Conservation (phyloP, 2,797 vertebrate species). For the Momotus momota region DNA sequence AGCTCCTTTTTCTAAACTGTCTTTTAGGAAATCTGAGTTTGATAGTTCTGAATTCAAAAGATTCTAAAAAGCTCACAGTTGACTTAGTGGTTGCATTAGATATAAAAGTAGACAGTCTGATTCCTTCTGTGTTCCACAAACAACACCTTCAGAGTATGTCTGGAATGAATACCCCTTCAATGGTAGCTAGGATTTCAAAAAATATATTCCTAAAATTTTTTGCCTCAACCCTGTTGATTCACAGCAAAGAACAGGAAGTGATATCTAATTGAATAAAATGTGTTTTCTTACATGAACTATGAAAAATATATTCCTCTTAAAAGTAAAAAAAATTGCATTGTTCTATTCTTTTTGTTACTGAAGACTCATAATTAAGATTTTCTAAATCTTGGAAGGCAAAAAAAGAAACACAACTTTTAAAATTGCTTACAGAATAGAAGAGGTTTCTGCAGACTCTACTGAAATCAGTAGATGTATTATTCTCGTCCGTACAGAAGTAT, state of each 20-base stretch:
- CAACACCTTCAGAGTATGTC: slow-evolving; percentile 35
- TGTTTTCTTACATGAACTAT: slow-evolving; percentile 43
- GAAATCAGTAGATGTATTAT: neutral
- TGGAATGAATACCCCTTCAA: slow-evolving; percentile 21
- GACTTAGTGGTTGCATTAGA: neutral
- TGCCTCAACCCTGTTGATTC: slow-evolving; percentile 31
- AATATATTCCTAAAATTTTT: slow-evolving; percentile 42
- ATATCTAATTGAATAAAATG: slow-evolving; percentile 48
- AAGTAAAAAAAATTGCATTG: slow-evolving; percentile 32
- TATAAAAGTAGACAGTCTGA: slow-evolving; percentile 52
- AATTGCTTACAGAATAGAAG: slow-evolving; percentile 11
- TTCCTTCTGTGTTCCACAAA: slow-evolving; percentile 10
- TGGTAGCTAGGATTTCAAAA: neutral
- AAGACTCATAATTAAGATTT: slow-evolving; percentile 45
- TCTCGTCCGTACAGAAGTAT: neutral
- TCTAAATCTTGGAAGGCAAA: slow-evolving; percentile 31
- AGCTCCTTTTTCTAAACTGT: slow-evolving; percentile 6
- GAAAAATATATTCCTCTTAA: slow-evolving; percentile 65
- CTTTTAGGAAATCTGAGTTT: slow-evolving; percentile 28
- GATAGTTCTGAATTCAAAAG: slow-evolving; percentile 35
- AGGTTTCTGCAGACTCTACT: neutral
- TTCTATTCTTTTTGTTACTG: slow-evolving; percentile 50
- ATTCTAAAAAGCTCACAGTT: slow-evolving; percentile 28
- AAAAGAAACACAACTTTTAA: slow-evolving; percentile 18
- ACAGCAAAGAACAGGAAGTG: slow-evolving; percentile 63